Percentiles rank a stretch among this genome's conserved stretches.
Evolutionary conservation across 2,113 vertebrate species (phyloP).

Genomic region (Etheostoma spectabile): DNA sequence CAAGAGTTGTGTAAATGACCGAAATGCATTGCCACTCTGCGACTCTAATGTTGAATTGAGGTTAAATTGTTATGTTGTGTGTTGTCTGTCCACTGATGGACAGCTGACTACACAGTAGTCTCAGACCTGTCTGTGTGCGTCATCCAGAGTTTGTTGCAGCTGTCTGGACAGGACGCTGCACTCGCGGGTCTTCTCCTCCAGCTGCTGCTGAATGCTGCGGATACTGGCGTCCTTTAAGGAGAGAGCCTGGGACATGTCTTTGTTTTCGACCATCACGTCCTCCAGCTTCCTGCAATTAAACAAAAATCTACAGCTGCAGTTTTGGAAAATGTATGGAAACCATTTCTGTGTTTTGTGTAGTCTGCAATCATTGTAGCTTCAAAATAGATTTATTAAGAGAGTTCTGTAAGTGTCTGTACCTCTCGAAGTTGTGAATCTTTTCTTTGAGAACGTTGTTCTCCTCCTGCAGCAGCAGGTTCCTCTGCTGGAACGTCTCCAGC

Average conservation of each 20-base stretch:
- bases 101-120: neutral
- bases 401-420: slow-evolving; percentile 73
- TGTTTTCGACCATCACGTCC: slow-evolving; percentile 84
- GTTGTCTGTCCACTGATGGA: neutral
- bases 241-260: slow-evolving; percentile 88
- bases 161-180: slow-evolving; percentile 87
- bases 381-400: neutral
- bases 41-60: too few relatives aligned
- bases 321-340: neutral
- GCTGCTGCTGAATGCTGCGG: slow-evolving; percentile 86
- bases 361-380: neutral
- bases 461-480: slow-evolving; percentile 89
- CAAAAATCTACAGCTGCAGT: neutral
- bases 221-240: slow-evolving; percentile 85
- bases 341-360: neutral
- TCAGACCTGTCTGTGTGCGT: slow-evolving; percentile 88
- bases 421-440: slow-evolving; percentile 88
- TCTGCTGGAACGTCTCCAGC: slow-evolving; percentile 89
- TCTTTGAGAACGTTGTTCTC: slow-evolving; percentile 90
- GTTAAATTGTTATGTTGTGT: neutral
- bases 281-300: slow-evolving; percentile 87
- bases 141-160: slow-evolving; percentile 88
- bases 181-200: slow-evolving; percentile 89
- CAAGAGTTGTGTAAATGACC: neutral
- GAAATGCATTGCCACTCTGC: too few relatives aligned